Base-by-base conservation (phyloP, 2,888 invertebrate species). In the Epirrhoe tristata region DNA sequence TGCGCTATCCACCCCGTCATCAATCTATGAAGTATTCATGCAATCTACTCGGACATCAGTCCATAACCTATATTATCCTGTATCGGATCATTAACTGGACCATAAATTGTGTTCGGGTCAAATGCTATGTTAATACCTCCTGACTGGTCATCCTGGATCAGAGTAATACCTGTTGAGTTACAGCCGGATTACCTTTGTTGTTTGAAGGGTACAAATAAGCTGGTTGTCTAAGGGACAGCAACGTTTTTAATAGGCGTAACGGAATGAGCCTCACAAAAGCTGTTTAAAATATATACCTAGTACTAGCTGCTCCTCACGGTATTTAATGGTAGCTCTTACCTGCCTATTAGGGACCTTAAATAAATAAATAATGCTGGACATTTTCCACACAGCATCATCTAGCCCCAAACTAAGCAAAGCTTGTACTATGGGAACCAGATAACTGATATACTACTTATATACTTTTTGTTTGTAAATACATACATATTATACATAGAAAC, bases 81-180 rank as follows among this genome's bases (percentile, higher is more conserved):
- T 70, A 73, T 68, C 64, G 73, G 79, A 80, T 82, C 83, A 85
- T 87, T 86, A 86, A 80, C 81, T 72, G 71, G 66, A 75, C 69
- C 69, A 83, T 88, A 85, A 86, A 87, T 87, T 75, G 74, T 73
- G 68, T 69, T 54, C 77, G 74, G 80, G 78, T 83, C 80, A 80
- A 78, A 80, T 77, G 82, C 76, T 83, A 83, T 83, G 85, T 79
- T 90, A 89, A 90, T 89, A 87, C 85, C 73, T 74, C 79, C 81
- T 82, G 86, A 83, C 81, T 84, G 91, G 88, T 88, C 89, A 90
- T 81, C 85, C 81, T 75, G 86, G 86, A 84, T 88, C 87, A 83
- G 78, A 73, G 83, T 87, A 92, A 93, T 92, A 90, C 93, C 91
- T 90, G 92, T 91, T 92, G 93, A 93, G 87, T 93, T 91, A 93